Conservation (phyloP, 2,113 vertebrate species). For the Vicugna pacos region DNA sequence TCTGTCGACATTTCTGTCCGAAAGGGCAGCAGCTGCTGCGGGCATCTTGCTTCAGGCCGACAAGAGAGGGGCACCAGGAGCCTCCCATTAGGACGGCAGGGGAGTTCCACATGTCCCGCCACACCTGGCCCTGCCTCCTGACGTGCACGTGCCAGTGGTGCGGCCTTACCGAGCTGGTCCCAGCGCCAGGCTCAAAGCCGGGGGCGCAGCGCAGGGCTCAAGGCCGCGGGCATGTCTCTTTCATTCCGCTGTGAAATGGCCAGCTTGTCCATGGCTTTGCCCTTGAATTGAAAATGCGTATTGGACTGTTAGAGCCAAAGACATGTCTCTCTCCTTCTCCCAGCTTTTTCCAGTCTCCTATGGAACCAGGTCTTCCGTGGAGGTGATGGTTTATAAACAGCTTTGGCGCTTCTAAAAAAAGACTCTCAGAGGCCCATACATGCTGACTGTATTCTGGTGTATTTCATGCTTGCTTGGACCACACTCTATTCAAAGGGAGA, state of each 20-base stretch:
- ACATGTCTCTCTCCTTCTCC: background rate
- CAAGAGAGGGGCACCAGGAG: background rate
- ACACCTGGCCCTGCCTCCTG: background rate
- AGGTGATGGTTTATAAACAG: background rate
- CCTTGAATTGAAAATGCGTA: background rate
- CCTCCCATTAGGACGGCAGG: background rate
- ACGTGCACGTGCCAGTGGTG: accelerated
- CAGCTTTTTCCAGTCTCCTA: background rate
- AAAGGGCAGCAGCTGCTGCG: constrained; percentile 25
- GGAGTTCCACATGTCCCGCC: background rate
- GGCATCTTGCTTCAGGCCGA: background rate
- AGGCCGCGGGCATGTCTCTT: background rate
- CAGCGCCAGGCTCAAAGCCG: background rate
- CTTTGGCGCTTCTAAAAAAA: background rate
- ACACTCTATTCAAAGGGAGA: background rate
- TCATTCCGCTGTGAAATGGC: background rate
- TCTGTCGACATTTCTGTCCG: constrained; percentile 60
- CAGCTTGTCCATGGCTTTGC: background rate
- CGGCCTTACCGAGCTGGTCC: background rate
- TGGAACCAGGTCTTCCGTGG: background rate
- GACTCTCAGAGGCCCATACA: background rate
- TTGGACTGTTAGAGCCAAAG: background rate
- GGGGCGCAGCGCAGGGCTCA: background rate
- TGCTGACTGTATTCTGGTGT: background rate
- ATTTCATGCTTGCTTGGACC: background rate